A percentile compares a stretch with the other conserved stretches of the same genome.
phyloP scores from a whole-genome alignment of 2,888 invertebrate species.

The Heliconius ethilla region DNA sequence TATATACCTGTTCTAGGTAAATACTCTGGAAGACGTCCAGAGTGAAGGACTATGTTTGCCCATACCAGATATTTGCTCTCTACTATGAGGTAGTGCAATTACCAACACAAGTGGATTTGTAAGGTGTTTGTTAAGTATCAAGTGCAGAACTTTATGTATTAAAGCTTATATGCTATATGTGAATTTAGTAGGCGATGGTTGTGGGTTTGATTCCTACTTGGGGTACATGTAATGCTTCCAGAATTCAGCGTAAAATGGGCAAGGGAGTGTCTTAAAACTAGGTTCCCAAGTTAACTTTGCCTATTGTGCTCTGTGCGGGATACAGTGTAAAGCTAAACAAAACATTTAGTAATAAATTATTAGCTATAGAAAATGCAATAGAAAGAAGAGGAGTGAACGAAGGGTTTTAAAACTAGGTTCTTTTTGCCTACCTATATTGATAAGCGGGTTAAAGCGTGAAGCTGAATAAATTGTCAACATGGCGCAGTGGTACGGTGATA shows the following conservation, averaged over 20 bases:
- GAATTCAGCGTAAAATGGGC: neutral
- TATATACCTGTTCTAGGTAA: conserved; percentile 30
- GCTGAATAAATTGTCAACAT: no score
- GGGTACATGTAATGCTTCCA: neutral
- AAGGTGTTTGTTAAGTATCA: conserved; percentile 17
- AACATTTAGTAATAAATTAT: no score
- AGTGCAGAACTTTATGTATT: neutral
- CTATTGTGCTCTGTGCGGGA: neutral
- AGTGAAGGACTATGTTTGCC: conserved; percentile 32
- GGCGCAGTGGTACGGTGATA: no score
- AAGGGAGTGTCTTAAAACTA: neutral
- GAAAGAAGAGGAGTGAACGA: no score
- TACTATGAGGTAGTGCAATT: conserved; percentile 33
- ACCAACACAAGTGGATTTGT: conserved; percentile 33
- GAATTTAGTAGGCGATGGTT: neutral
- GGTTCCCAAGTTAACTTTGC: neutral
- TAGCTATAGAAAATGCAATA: neutral
- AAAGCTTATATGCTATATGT: neutral
- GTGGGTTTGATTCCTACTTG: neutral
- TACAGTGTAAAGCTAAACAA: neutral
- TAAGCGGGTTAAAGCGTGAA: no score
- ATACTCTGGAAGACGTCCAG: conserved; percentile 28
- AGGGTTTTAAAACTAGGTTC: no score
- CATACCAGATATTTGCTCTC: conserved; percentile 32
- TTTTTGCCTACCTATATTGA: no score